phyloP scores from a whole-genome alignment of 2,113 vertebrate species.

The Camelus dromedarius region DNA sequence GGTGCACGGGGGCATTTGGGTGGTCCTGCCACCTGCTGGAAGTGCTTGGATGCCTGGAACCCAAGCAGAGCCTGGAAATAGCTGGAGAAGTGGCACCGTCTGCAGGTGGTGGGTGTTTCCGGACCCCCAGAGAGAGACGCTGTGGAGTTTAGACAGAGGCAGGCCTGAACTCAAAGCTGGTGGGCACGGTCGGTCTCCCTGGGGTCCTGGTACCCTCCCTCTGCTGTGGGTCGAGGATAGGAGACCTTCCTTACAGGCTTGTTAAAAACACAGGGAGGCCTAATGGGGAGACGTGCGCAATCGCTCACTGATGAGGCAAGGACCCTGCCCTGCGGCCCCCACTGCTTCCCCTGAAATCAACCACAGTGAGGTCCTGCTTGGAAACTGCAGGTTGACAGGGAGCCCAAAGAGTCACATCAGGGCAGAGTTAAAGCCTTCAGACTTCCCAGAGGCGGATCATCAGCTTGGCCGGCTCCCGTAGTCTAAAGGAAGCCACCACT shows the following conservation, averaged over 20 bases:
- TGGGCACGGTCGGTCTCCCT: accelerated
- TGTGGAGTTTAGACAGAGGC: not conserved
- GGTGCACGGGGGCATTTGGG: slow-evolving; percentile 18
- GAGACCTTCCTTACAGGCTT: accelerated
- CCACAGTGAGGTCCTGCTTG: not conserved
- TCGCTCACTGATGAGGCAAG: accelerated
- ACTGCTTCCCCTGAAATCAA: accelerated
- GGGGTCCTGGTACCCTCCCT: too few relatives aligned
- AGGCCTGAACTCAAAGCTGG: not conserved
- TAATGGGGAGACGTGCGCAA: accelerated
- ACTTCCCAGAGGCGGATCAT: not conserved
- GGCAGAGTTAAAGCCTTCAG: not conserved
- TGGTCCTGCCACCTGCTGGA: slow-evolving; percentile 68
- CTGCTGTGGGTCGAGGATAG: accelerated
- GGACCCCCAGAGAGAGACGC: not conserved
- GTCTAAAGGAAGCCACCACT: not conserved
- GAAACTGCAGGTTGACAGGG: not conserved
- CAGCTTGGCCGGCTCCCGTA: accelerated
- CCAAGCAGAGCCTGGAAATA: slow-evolving; percentile 61
- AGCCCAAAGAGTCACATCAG: not conserved
- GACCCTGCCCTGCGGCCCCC: not conserved
- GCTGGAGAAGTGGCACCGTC: not conserved
- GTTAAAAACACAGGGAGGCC: accelerated
- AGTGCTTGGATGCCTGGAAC: slow-evolving; percentile 60
- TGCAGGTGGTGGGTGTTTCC: not conserved